Evolutionary conservation across 2,888 invertebrate genomes (phyloP).

Genomic region (Dicyrtomina minuta): DNA sequence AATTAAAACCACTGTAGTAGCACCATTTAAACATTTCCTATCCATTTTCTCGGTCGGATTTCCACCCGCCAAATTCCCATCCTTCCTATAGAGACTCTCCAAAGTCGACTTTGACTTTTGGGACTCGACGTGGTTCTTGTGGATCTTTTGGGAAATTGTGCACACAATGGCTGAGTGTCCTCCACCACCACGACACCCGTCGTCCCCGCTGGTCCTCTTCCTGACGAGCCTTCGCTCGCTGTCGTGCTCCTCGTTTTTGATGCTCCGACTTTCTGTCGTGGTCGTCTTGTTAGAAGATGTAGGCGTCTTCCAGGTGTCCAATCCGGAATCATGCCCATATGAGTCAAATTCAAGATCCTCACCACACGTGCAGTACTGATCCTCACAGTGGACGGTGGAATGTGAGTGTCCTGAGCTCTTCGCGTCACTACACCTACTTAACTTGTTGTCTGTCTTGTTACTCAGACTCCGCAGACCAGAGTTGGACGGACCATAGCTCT

Average conservation of each 20-base stretch:
- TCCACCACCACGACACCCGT: conserved; percentile 16
- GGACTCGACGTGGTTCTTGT: too few relatives aligned
- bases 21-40: conserved; percentile 36
- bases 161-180: conserved; percentile 49
- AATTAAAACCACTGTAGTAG: conserved; percentile 52
- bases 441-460: conserved; percentile 1
- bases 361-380: conserved; percentile 16
- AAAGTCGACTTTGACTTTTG: conserved; percentile 17
- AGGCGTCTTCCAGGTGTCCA: conserved; percentile 52
- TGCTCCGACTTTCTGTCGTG: not conserved
- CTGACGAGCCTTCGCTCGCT: not conserved
- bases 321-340: conserved; percentile 49
- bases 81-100: not conserved
- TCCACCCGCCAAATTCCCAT: conserved; percentile 18
- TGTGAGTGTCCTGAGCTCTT: not conserved
- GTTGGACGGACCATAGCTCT: too few relatives aligned
- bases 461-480: too few relatives aligned
- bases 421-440: conserved; percentile 3
- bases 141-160: conserved; percentile 53
- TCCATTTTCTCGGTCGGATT: conserved; percentile 29
- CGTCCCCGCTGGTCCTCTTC: conserved; percentile 9
- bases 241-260: not conserved
- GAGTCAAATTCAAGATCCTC: conserved; percentile 21
- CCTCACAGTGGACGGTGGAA: conserved; percentile 15
- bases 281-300: conserved; percentile 2